A percentile compares a stretch with the other conserved stretches of the same genome.
phyloP scores from a whole-genome alignment of 2,113 vertebrate genomes.

The Actinemys pallida region DNA sequence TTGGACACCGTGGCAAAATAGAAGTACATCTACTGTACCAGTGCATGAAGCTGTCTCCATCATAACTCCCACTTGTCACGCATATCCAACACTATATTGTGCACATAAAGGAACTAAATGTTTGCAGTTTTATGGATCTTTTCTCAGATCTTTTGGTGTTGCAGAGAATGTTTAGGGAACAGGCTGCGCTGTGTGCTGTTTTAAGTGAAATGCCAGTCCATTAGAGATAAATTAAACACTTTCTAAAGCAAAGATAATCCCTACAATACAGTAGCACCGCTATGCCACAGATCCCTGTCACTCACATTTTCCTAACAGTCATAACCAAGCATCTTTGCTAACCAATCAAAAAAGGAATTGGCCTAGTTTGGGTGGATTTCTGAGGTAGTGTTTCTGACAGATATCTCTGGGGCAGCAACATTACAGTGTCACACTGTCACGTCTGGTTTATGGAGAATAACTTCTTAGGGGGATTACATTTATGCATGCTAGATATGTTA shows the following conservation, averaged over 20 bases:
- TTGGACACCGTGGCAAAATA: fast-evolving
- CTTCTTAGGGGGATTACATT: slow-evolving; percentile 18
- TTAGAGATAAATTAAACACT: background rate
- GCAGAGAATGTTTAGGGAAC: fast-evolving
- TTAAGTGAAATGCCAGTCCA: background rate
- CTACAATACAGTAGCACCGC: background rate
- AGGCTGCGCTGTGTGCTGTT: fast-evolving
- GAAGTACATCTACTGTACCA: fast-evolving
- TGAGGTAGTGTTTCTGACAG: background rate
- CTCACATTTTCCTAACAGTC: background rate
- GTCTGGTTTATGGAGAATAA: background rate
- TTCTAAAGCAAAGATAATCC: background rate
- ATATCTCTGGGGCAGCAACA: background rate
- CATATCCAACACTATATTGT: fast-evolving
- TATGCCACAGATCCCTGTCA: fast-evolving
- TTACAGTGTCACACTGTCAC: background rate
- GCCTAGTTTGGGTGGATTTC: background rate
- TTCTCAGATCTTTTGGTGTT: background rate
- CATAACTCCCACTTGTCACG: background rate
- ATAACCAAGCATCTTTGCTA: background rate
- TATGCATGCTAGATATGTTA: background rate
- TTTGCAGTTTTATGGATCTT: fast-evolving
- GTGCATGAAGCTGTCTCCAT: fast-evolving
- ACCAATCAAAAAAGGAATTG: background rate
- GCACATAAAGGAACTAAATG: background rate